Evolutionary conservation across 1,140 invertebrate genomes (phyloP).

Genomic region (Mycetomoellerius zeteki): DNA sequence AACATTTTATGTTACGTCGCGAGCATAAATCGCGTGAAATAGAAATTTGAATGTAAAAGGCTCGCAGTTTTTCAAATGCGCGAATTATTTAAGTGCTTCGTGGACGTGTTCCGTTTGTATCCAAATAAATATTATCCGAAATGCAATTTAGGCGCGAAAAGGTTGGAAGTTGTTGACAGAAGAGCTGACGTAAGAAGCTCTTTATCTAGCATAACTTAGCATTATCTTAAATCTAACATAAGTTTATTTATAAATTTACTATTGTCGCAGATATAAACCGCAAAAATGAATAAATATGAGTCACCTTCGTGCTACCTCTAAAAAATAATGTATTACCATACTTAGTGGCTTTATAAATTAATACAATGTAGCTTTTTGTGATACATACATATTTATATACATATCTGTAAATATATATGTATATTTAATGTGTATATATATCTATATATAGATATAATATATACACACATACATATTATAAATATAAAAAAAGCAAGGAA

Average conservation of each 20-base stretch:
- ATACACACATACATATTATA: conserved; percentile 1
- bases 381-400: conserved; percentile 20
- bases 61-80: not conserved
- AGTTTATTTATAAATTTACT: conserved; percentile 18
- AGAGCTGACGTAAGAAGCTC: not conserved
- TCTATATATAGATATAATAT: not conserved
- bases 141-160: not conserved
- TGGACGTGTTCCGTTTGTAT: conserved; percentile 19
- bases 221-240: conserved; percentile 25
- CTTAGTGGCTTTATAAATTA: conserved; percentile 5
- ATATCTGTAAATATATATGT: conserved; percentile 44
- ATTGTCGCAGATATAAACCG: conserved; percentile 6
- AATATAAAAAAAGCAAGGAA: conserved; percentile 36
- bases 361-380: conserved; percentile 13
- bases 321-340: not conserved
- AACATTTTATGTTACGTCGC: conserved; percentile 40
- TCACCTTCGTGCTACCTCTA: not conserved
- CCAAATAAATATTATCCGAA: conserved; percentile 36
- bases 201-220: not conserved
- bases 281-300: conserved; percentile 40
- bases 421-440: not conserved
- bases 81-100: conserved; percentile 34
- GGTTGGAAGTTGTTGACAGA: conserved; percentile 25
- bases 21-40: conserved; percentile 44
- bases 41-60: conserved; percentile 37